These are phyloP conservation scores for Natator depressus DNA, from an alignment of 2,113 vertebrate genomes.

Conservation along the genomic window DNA sequence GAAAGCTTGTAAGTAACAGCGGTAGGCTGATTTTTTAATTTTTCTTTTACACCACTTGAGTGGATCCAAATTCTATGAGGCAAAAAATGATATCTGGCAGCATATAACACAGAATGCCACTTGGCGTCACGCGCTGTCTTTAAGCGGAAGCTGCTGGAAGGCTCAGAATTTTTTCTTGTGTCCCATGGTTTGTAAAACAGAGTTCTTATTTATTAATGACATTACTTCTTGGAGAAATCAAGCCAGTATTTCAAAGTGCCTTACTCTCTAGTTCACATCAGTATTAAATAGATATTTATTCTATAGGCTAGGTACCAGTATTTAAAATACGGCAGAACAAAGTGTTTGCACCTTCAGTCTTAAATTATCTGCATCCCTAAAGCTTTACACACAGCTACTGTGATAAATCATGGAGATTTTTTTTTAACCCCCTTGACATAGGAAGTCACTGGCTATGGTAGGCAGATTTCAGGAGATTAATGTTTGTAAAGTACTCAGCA, in stretches of 20 bases:
- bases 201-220: neutral
- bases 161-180: neutral
- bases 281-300: neutral
- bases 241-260: neutral
- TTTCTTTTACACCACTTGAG: conserved; percentile 49
- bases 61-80: conserved; percentile 41
- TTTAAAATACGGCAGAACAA: neutral
- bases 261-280: neutral
- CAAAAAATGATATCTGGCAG: conserved; percentile 39
- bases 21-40: conserved; percentile 50
- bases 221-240: neutral
- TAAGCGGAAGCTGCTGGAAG: conserved; percentile 22
- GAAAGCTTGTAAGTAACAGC: conserved; percentile 41
- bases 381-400: neutral
- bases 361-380: neutral
- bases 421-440: neutral
- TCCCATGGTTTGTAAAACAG: neutral
- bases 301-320: neutral
- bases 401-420: neutral
- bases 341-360: neutral
- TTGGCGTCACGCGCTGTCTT: conserved; percentile 35
- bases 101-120: conserved; percentile 38
- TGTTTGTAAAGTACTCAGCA: too few species aligned
- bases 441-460: neutral
- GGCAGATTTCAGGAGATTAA: neutral